Evolutionary conservation across 2,888 invertebrate genomes (phyloP).

Genomic region (Papilio protenor): DNA sequence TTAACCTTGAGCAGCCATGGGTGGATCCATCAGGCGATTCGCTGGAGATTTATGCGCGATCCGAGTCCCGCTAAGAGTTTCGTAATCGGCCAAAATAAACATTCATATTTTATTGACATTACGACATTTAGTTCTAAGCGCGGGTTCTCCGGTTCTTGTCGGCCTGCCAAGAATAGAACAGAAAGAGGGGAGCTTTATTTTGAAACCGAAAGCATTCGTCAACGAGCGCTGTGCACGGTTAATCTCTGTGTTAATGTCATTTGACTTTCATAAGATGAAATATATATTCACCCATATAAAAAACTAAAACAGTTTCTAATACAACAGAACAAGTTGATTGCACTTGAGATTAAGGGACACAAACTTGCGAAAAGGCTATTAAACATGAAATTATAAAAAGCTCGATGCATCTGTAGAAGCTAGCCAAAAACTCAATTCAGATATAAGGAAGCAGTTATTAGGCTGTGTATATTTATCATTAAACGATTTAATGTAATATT

Average conservation of each 20-base stretch:
- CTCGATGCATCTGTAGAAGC: background rate
- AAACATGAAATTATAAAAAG: background rate
- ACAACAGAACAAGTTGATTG: background rate
- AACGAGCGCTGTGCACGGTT: slow-evolving; percentile 49
- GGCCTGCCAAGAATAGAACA: slow-evolving; percentile 70
- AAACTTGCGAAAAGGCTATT: background rate
- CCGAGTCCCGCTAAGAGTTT: slow-evolving; percentile 70
- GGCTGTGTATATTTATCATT: background rate
- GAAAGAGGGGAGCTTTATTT: slow-evolving; percentile 76
- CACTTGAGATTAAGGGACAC: no score
- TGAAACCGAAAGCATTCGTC: slow-evolving; percentile 64
- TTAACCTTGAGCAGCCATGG: slow-evolving; percentile 72
- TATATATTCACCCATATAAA: background rate
- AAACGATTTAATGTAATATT: background rate
- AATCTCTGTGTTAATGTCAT: slow-evolving; percentile 39
- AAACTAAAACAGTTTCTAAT: background rate
- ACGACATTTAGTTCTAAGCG: slow-evolving; percentile 76
- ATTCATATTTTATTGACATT: slow-evolving; percentile 81
- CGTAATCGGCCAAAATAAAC: slow-evolving; percentile 82
- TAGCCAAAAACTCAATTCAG: background rate
- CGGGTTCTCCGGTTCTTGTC: slow-evolving; percentile 60
- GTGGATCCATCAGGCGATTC: slow-evolving; percentile 70
- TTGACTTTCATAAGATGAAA: slow-evolving; percentile 30
- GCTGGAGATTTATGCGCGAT: slow-evolving; percentile 72
- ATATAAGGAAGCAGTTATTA: background rate